phyloP scores from a whole-genome alignment of 2,113 vertebrate genomes.

The Coregonus clupeaformis region DNA sequence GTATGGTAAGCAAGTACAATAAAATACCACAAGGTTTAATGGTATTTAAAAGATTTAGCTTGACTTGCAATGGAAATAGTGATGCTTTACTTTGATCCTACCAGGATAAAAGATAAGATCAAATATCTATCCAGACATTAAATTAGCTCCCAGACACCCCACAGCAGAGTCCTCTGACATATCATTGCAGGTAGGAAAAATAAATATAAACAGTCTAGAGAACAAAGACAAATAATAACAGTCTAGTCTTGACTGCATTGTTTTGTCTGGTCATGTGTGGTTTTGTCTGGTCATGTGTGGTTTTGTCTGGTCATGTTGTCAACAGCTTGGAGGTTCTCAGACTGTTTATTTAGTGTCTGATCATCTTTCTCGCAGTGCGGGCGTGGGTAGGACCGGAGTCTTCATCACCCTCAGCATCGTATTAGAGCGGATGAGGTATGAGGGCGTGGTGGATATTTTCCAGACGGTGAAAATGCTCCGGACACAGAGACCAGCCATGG shows the following conservation, averaged over 20 bases:
- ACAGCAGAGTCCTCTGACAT: too few species aligned
- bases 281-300: too few species aligned
- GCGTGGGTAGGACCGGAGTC: constrained; percentile 96
- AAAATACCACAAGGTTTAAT: not conserved
- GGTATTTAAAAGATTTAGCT: not conserved
- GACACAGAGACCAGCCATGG: constrained; percentile 98
- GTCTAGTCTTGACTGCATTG: not conserved
- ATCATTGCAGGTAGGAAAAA: too few species aligned
- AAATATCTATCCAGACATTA: not conserved
- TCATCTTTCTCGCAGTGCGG: constrained; percentile 78
- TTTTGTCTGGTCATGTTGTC: not conserved
- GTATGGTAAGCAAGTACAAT: not conserved
- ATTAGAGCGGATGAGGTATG: constrained; percentile 98
- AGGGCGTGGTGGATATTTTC: constrained; percentile 99
- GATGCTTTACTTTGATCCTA: constrained; percentile 1
- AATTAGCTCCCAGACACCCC: not conserved
- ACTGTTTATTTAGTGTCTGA: not conserved
- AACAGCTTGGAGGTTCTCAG: too few species aligned
- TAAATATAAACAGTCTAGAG: too few species aligned
- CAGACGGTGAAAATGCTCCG: constrained; percentile 99
- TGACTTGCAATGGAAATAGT: not conserved
- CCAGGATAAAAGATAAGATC: not conserved
- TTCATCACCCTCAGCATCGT: constrained; percentile 99
- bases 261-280: not conserved
- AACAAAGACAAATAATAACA: too few species aligned